Conservation (phyloP, 2,888 invertebrate species). For the Eupithecia dodoneata region DNA sequence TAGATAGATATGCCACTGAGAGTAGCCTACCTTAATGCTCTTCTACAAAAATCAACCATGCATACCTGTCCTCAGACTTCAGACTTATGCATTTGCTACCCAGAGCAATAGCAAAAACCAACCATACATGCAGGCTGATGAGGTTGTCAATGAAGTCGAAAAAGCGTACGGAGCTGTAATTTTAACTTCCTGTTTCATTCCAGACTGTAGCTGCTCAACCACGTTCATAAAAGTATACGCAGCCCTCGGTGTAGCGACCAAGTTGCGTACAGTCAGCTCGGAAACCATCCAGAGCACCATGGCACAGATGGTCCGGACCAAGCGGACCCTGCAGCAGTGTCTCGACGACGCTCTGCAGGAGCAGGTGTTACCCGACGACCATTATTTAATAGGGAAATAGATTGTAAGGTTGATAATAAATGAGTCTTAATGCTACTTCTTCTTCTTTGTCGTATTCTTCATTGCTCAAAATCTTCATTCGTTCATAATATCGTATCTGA, state of each 20-base stretch:
- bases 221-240: slow-evolving; percentile 88
- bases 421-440: background rate
- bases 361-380: slow-evolving; percentile 73
- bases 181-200: slow-evolving; percentile 5
- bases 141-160: no score
- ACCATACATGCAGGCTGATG: no score
- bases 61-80: no score
- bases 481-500: no score
- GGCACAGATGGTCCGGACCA: slow-evolving; percentile 82
- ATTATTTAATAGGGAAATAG: slow-evolving; percentile 73
- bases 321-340: slow-evolving; percentile 83
- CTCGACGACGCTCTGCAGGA: slow-evolving; percentile 77
- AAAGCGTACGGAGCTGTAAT: background rate
- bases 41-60: no score
- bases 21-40: no score
- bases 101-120: no score
- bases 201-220: slow-evolving; percentile 86
- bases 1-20: no score
- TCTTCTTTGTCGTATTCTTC: no score
- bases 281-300: slow-evolving; percentile 86
- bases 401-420: slow-evolving; percentile 30
- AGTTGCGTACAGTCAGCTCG: slow-evolving; percentile 86
- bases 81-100: no score
- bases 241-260: slow-evolving; percentile 86
- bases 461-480: no score